These are phyloP conservation scores for Drosophila greeni DNA, from an alignment of 2,888 invertebrate species.

Conservation along the genomic window DNA sequence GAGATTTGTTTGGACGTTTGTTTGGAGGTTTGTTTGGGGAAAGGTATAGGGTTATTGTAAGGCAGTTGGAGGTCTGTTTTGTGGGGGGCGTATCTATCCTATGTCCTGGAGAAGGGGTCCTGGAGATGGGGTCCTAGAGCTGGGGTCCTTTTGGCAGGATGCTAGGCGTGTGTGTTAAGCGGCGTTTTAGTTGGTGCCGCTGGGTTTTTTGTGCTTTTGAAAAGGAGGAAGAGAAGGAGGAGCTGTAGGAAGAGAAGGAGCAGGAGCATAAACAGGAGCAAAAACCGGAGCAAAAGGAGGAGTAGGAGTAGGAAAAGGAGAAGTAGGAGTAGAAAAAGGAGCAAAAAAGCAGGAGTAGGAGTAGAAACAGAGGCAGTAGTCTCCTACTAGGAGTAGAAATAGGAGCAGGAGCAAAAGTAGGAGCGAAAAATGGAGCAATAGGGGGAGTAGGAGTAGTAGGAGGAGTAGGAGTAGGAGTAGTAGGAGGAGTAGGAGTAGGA, in stretches of 20 bases:
- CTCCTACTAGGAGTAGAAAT: not conserved
- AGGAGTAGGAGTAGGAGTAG: not conserved
- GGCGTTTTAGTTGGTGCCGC: constrained; percentile 64
- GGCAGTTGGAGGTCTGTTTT: not conserved
- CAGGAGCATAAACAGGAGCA: not conserved
- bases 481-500: fast-evolving
- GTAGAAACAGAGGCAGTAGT: not conserved
- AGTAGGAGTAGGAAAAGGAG: not conserved
- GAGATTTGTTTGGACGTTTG: not conserved
- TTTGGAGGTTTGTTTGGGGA: not conserved
- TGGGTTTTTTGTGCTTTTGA: constrained; percentile 9
- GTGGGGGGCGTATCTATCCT: constrained; percentile 1
- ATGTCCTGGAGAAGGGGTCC: constrained; percentile 22
- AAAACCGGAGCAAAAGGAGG: not conserved
- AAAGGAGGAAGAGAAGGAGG: not conserved
- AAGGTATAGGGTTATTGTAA: not conserved
- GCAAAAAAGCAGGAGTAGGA: not conserved
- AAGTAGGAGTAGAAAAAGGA: not conserved
- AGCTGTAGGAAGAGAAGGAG: not conserved
- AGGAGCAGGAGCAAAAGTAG: not conserved
- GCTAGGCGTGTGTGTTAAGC: constrained; percentile 55
- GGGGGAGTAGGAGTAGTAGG: not conserved
- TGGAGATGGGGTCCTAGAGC: constrained; percentile 6
- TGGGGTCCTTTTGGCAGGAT: not conserved
- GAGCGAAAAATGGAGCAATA: not conserved